Conservation (phyloP, 2,113 vertebrate genomes). For the Sarotherodon lohbergeri region DNA sequence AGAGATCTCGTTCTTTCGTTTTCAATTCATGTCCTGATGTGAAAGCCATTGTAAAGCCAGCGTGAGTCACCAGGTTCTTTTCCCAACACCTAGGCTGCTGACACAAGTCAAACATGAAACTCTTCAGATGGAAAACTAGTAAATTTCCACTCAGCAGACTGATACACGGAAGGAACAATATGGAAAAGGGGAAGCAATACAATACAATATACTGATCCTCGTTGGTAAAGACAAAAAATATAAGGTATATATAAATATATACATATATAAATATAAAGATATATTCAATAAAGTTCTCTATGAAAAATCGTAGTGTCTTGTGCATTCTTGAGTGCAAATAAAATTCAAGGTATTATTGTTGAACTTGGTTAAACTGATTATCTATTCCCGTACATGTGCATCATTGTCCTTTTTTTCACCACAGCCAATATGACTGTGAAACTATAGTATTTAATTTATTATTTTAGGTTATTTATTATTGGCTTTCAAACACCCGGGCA, state of each 20-base stretch:
- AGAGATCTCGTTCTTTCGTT: background rate
- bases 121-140: background rate
- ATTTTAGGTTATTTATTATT: background rate
- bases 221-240: slow-evolving; percentile 57
- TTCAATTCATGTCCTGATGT: background rate
- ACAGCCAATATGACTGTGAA: background rate
- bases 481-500: background rate
- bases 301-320: slow-evolving; percentile 22
- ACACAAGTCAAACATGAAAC: background rate
- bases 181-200: slow-evolving; percentile 63
- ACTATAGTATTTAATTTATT: background rate
- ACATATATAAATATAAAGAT: slow-evolving; percentile 55
- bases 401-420: background rate
- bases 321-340: slow-evolving; percentile 4
- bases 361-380: background rate
- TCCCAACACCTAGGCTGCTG: slow-evolving; percentile 35
- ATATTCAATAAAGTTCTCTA: slow-evolving; percentile 71
- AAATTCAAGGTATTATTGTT: background rate
- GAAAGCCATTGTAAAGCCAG: slow-evolving; percentile 20
- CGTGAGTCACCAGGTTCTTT: background rate
- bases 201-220: slow-evolving; percentile 69
- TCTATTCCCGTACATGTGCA: background rate
- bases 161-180: slow-evolving; percentile 5
- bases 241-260: slow-evolving; percentile 57
- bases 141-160: slow-evolving; percentile 7